Conservation (phyloP, 2,888 invertebrate species). For the Tenthredo distinguenda region DNA sequence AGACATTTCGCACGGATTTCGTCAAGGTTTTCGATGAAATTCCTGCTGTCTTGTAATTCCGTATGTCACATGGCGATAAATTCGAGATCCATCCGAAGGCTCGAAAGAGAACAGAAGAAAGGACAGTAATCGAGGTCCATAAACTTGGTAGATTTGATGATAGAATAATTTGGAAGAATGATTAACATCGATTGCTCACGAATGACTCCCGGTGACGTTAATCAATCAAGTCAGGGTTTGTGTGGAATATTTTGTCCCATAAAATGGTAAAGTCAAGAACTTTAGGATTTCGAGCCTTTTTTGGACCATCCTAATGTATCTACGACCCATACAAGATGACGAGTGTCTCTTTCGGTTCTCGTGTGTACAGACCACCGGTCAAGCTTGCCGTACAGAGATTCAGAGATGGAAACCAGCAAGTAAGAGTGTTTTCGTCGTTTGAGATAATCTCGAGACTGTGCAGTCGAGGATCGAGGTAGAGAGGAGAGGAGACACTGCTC, state of each 20-base stretch:
- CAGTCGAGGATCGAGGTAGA: conserved; percentile 44
- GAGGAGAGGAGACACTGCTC: conserved; percentile 10
- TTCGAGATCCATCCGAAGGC: too few species aligned
- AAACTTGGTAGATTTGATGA: neutral
- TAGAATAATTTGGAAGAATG: neutral
- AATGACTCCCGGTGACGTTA: neutral
- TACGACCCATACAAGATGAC: neutral
- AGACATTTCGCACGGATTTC: neutral
- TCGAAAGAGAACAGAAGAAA: too few species aligned
- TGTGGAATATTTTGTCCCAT: neutral
- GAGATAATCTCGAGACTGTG: conserved; percentile 40
- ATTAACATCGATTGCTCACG: neutral
- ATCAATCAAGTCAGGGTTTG: neutral
- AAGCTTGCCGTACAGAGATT: neutral
- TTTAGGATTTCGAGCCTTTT: neutral
- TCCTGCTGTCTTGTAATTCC: too few species aligned
- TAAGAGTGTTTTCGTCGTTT: conserved; percentile 35
- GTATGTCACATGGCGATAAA: too few species aligned
- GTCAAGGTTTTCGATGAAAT: neutral
- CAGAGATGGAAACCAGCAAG: neutral
- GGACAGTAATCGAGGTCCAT: too few species aligned
- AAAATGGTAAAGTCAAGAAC: neutral
- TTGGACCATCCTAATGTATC: neutral
- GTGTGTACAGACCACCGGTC: conserved; percentile 28
- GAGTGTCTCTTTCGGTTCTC: neutral